Conservation (phyloP, 2,113 vertebrate species). For the Dunckerocampus dactyliophorus region DNA sequence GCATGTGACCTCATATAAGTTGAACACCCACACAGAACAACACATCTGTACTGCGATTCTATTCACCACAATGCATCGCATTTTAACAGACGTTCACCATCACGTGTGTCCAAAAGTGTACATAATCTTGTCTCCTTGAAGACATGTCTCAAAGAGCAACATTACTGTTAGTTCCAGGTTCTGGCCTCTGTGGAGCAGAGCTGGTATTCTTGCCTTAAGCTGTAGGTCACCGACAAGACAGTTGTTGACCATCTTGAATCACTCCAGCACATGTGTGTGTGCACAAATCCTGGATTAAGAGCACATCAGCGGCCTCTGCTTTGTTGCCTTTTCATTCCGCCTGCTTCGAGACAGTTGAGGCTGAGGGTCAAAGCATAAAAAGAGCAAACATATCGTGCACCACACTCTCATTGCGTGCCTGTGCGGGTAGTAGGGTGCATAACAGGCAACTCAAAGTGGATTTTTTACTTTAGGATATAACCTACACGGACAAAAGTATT, state of each 20-base stretch:
- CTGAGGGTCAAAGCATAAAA: constrained; percentile 5
- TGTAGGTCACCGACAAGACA: constrained; percentile 54
- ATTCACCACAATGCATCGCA: neutral
- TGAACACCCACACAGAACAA: constrained; percentile 2
- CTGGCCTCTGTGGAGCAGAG: constrained; percentile 2
- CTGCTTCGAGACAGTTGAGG: neutral
- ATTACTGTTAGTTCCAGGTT: constrained; percentile 2
- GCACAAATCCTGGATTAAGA: neutral
- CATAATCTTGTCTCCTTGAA: too few relatives aligned
- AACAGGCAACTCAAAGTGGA: neutral
- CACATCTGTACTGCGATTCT: too few relatives aligned
- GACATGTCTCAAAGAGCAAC: neutral
- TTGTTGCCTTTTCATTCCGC: constrained; percentile 12
- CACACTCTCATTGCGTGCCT: neutral
- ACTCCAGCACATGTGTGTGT: constrained; percentile 28
- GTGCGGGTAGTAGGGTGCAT: neutral
- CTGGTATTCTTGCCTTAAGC: constrained; percentile 40
- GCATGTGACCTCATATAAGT: neutral
- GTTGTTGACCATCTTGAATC: constrained; percentile 28
- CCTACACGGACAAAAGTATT: neutral
- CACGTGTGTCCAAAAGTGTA: too few relatives aligned
- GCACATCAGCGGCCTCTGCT: constrained; percentile 9
- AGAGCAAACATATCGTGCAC: neutral
- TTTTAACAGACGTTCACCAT: too few relatives aligned
- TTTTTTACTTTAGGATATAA: neutral